Percentiles rank a stretch among this genome's conserved stretches.
phyloP scores from a whole-genome alignment of 2,888 invertebrate genomes.

The Drosophila bunnanda region DNA sequence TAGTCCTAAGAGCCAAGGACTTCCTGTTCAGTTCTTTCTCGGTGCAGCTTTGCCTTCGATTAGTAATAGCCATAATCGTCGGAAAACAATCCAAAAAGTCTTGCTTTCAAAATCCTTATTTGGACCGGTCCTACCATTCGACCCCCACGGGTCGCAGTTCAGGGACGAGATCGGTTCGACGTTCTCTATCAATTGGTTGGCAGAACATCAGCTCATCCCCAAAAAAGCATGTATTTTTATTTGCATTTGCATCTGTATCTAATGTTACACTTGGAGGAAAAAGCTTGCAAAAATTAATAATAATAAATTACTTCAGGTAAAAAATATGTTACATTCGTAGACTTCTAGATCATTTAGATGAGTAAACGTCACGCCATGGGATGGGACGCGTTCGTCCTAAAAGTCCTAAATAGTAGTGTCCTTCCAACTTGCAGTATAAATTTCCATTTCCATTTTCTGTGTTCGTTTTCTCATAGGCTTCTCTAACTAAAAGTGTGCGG shows the following conservation, averaged over 20 bases:
- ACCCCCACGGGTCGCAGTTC: slow-evolving; percentile 20
- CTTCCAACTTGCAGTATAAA: no score
- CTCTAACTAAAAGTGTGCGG: no score
- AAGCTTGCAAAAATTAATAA: background rate
- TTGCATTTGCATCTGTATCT: slow-evolving; percentile 2
- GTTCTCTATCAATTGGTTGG: slow-evolving; percentile 16
- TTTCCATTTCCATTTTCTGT: no score
- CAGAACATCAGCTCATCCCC: slow-evolving; percentile 7
- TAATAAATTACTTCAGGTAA: background rate
- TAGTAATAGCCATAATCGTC: no score
- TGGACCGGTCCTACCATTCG: background rate
- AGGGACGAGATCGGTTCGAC: slow-evolving; percentile 20
- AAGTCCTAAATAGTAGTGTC: no score
- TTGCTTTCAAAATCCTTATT: background rate
- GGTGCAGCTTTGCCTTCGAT: no score
- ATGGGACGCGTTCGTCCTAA: no score
- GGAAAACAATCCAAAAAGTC: no score
- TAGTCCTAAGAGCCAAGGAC: no score
- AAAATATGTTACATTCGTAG: background rate
- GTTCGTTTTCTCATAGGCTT: no score
- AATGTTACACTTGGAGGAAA: background rate
- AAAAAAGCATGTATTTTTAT: background rate
- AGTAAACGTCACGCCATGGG: no score
- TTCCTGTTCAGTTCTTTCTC: no score
- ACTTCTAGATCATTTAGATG: background rate